phyloP scores from a whole-genome alignment of 2,113 vertebrate genomes.

The Galemys pyrenaicus region DNA sequence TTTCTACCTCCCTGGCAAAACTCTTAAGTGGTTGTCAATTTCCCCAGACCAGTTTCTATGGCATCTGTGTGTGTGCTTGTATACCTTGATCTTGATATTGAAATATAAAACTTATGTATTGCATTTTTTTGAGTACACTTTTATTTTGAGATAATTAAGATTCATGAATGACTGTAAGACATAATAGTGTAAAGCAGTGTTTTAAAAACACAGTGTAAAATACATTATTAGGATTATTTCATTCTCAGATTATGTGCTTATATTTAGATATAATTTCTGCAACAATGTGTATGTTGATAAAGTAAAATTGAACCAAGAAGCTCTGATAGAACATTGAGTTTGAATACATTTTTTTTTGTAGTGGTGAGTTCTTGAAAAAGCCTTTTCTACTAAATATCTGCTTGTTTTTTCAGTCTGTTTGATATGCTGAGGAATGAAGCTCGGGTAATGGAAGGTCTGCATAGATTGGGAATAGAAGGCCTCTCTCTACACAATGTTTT shows the following conservation, averaged over 20 bases:
- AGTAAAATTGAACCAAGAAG: neutral
- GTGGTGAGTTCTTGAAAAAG: neutral
- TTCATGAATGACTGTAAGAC: neutral
- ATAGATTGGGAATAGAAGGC: conserved; percentile 92
- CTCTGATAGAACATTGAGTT: neutral
- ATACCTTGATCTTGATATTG: neutral
- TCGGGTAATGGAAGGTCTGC: conserved; percentile 96
- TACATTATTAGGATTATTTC: neutral
- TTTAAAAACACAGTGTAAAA: neutral
- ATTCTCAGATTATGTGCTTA: neutral
- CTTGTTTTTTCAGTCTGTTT: conserved; percentile 88
- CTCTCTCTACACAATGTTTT: conserved; percentile 94
- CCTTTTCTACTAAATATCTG: neutral
- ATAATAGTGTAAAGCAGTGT: neutral
- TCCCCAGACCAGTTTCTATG: neutral
- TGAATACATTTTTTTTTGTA: conserved; percentile 10
- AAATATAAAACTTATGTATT: neutral
- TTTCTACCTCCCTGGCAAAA: neutral
- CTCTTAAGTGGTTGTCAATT: neutral
- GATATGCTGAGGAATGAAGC: conserved; percentile 96
- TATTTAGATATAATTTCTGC: neutral
- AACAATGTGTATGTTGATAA: neutral
- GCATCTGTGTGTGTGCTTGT: neutral
- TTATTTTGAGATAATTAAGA: conserved; percentile 26
- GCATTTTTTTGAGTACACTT: neutral